phyloP scores from a whole-genome alignment of 1,140 invertebrate species.

The Calycopis cecrops region DNA sequence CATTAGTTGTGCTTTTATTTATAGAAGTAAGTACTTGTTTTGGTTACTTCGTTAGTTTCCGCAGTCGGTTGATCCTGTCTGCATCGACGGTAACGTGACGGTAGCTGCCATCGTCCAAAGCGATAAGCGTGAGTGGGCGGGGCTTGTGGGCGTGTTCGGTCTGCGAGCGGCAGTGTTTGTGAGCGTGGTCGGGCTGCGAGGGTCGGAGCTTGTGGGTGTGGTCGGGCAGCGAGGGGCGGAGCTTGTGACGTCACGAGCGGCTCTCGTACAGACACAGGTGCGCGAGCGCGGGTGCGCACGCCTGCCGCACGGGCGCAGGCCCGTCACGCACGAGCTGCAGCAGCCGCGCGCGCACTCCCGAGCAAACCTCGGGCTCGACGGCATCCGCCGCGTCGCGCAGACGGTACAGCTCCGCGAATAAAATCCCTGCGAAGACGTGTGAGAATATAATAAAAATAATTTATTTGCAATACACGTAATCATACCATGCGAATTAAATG shows the following conservation, averaged over 20 bases:
- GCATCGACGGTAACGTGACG: too few species aligned
- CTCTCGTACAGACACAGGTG: constrained; percentile 43
- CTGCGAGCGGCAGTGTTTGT: background rate
- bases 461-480: too few species aligned
- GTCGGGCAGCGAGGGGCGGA: background rate
- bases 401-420: constrained; percentile 55
- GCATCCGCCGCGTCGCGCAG: constrained; percentile 40
- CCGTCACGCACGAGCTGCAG: constrained; percentile 77
- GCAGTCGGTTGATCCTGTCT: too few species aligned
- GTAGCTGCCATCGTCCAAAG: too few species aligned
- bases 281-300: constrained; percentile 77
- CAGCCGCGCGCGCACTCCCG: constrained; percentile 59
- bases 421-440: constrained; percentile 37
- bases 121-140: background rate
- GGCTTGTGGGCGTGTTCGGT: background rate
- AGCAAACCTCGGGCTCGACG: constrained; percentile 49
- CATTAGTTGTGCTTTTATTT: too few species aligned
- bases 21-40: too few species aligned
- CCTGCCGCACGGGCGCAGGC: constrained; percentile 75
- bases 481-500: too few species aligned
- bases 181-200: background rate
- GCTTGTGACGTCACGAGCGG: constrained; percentile 24
- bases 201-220: background rate
- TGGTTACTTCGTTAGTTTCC: too few species aligned
- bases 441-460: too few species aligned